phyloP scores from a whole-genome alignment of 2,888 invertebrate species.

The Terebella lapidaria region DNA sequence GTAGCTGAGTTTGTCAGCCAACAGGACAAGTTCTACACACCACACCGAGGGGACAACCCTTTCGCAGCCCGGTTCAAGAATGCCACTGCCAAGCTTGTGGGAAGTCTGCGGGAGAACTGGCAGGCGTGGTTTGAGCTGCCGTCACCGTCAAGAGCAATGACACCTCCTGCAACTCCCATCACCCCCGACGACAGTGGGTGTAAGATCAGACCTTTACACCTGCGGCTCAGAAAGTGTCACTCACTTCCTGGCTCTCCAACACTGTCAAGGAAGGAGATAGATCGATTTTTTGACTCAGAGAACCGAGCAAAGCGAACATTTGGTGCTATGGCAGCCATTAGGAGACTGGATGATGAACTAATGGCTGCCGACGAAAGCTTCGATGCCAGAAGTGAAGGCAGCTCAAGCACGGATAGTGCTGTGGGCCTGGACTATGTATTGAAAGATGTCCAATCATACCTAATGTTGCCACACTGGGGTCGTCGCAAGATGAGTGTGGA shows the following conservation, averaged over 20 bases:
- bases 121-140: constrained; percentile 63
- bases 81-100: constrained; percentile 39
- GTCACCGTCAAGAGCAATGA: constrained; percentile 57
- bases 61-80: constrained; percentile 37
- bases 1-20: constrained; percentile 78
- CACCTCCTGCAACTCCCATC: constrained; percentile 43
- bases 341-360: constrained; percentile 6
- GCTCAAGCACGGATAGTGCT: constrained; percentile 26
- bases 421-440: constrained; percentile 13
- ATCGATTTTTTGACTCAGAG: neutral
- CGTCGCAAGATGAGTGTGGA: neutral
- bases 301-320: neutral
- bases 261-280: constrained; percentile 29
- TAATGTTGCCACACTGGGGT: neutral
- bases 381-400: constrained; percentile 19
- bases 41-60: constrained; percentile 44
- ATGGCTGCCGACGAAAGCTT: constrained; percentile 8
- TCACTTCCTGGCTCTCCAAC: constrained; percentile 47
- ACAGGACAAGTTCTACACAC: constrained; percentile 52
- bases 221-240: constrained; percentile 30
- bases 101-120: constrained; percentile 23
- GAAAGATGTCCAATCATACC: neutral
- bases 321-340: constrained; percentile 7
- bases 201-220: constrained; percentile 3
- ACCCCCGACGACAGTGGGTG: constrained; percentile 13